Conservation (phyloP, 2,888 invertebrate genomes). For the Lasioglossum calceatum region DNA sequence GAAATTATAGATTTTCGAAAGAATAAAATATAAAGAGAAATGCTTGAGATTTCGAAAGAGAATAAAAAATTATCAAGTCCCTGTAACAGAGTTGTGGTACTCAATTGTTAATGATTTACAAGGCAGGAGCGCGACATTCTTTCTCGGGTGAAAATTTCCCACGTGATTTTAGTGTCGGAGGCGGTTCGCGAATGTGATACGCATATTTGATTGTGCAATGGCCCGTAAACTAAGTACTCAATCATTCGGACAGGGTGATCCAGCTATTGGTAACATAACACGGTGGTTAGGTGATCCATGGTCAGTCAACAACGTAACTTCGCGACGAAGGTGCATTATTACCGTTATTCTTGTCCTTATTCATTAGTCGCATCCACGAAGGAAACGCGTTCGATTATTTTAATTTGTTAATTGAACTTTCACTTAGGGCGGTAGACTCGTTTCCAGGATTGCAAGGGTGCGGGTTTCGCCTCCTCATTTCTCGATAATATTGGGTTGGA, state of each 20-base stretch:
- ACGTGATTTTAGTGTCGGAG: constrained; percentile 20
- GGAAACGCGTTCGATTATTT: background rate
- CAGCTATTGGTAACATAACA: constrained; percentile 39
- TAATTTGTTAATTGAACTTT: background rate
- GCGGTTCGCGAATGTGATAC: constrained; percentile 35
- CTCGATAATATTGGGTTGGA: too few species aligned
- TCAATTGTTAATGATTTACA: background rate
- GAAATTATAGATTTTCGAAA: background rate
- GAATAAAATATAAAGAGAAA: background rate
- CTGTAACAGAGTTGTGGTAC: background rate
- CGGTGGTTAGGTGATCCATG: constrained; percentile 32
- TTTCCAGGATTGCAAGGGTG: too few species aligned
- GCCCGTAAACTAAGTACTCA: constrained; percentile 20
- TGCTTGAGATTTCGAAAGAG: background rate
- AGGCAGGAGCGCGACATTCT: background rate
- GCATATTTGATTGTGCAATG: constrained; percentile 42
- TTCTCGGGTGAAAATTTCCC: constrained; percentile 23
- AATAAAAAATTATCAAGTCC: background rate
- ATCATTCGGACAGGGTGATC: constrained; percentile 27
- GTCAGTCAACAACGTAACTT: constrained; percentile 17
- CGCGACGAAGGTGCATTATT: background rate
- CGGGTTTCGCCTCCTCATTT: too few species aligned
- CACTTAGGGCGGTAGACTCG: background rate
- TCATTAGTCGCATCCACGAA: background rate
- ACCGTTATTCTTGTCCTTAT: background rate